Percentiles rank a stretch among this genome's conserved stretches.
Conservation (phyloP, 2,113 vertebrate species). For the Delphinapterus leucas region DNA sequence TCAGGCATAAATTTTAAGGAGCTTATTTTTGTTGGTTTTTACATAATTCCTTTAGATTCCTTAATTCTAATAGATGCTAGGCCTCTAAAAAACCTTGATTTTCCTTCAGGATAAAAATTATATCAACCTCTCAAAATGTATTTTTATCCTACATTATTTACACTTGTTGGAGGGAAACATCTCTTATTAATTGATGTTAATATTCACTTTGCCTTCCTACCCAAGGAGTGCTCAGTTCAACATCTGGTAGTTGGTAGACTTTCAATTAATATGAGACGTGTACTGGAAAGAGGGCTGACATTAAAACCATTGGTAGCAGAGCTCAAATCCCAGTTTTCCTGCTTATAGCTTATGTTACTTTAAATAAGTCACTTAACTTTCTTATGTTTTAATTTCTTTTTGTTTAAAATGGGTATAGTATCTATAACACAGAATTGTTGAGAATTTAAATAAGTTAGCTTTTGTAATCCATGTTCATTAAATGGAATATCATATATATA, state of each 20-base stretch:
- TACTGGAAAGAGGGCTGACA: not conserved
- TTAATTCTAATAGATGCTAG: not conserved
- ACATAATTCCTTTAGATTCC: not conserved
- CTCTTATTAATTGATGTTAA: not conserved
- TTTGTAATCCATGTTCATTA: not conserved
- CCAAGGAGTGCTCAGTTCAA: not conserved
- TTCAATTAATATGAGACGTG: not conserved
- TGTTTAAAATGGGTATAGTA: not conserved
- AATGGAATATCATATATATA: not conserved
- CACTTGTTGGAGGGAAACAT: not conserved
- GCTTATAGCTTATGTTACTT: not conserved
- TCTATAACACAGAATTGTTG: not conserved
- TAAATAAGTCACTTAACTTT: not conserved
- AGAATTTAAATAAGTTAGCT: constrained; percentile 13
- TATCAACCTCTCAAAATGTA: not conserved
- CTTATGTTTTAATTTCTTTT: not conserved
- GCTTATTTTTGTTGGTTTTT: not conserved
- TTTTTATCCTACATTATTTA: not conserved
- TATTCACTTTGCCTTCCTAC: not conserved
- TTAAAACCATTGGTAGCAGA: not conserved
- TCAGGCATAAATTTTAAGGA: not conserved
- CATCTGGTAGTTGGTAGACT: not conserved
- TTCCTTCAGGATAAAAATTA: not conserved
- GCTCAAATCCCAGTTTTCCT: not conserved
- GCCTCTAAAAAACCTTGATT: not conserved